A percentile compares a stretch with the other conserved stretches of the same genome.
Conservation (phyloP, 1,140 invertebrate genomes). For the Hylaeus volcanicus region DNA sequence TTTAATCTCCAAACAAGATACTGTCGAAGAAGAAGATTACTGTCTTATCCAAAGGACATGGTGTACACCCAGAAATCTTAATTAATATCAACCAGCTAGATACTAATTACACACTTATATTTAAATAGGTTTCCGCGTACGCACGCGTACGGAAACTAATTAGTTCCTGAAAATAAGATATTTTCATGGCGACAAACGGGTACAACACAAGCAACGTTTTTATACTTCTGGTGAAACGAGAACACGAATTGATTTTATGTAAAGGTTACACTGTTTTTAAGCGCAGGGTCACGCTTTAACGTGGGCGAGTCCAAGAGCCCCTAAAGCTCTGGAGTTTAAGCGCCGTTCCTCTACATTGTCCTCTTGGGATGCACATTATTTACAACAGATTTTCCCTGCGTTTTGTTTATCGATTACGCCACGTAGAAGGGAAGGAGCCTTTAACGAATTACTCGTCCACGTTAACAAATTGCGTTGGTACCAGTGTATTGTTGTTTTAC, state of each 20-base stretch:
- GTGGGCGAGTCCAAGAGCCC: slow-evolving; percentile 21
- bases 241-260: background rate
- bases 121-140: background rate
- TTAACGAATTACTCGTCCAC: slow-evolving; percentile 74
- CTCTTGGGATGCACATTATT: too few species aligned
- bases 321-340: too few species aligned
- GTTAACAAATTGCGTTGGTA: slow-evolving; percentile 73
- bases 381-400: too few species aligned
- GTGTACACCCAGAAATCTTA: too few species aligned
- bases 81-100: background rate
- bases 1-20: too few species aligned
- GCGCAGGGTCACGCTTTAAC: slow-evolving; percentile 64
- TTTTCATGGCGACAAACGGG: background rate
- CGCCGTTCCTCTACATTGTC: too few species aligned
- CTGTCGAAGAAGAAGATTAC: too few species aligned
- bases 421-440: slow-evolving; percentile 33
- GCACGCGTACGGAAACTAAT: slow-evolving; percentile 12
- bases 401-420: too few species aligned
- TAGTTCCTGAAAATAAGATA: background rate
- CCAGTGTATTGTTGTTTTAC: slow-evolving; percentile 66
- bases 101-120: background rate
- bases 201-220: slow-evolving; percentile 9
- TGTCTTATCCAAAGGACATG: too few species aligned
- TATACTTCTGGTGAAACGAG: background rate
- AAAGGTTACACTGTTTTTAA: slow-evolving; percentile 24